These are phyloP conservation scores for Chunga burmeisteri DNA, from an alignment of 2,113 vertebrate genomes.

Conservation along the genomic window DNA sequence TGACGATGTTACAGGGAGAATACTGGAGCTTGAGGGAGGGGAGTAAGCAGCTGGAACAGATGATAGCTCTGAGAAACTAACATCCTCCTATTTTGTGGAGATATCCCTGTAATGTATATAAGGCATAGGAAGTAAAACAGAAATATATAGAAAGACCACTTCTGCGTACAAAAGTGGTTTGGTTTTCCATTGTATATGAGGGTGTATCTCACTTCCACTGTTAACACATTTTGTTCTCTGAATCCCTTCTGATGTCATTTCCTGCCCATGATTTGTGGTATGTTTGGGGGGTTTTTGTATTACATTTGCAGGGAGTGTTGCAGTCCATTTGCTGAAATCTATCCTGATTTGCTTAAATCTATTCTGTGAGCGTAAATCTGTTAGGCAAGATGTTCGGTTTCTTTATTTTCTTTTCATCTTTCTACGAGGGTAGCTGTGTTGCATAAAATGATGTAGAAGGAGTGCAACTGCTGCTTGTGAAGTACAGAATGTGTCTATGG, in stretches of 20 bases:
- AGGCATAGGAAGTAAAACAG: not conserved
- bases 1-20: not conserved
- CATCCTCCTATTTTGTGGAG: not conserved
- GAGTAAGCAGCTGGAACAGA: not conserved
- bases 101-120: not conserved
- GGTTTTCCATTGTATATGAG: not conserved
- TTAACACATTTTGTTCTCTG: slow-evolving; percentile 8
- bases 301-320: slow-evolving; percentile 39
- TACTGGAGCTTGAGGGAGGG: not conserved
- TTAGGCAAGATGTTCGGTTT: not conserved
- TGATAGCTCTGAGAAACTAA: not conserved
- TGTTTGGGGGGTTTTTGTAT: slow-evolving; percentile 19
- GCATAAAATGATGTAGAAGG: not conserved
- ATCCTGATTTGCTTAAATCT: slow-evolving; percentile 26
- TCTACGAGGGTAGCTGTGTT: slow-evolving; percentile 22
- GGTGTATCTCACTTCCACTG: not conserved
- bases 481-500: slow-evolving; percentile 35
- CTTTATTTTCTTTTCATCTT: slow-evolving; percentile 25
- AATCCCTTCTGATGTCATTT: slow-evolving; percentile 8
- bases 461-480: not conserved
- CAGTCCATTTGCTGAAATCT: not conserved
- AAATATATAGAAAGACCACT: not conserved
- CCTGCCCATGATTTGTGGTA: not conserved
- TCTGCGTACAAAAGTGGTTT: not conserved
- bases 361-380: slow-evolving; percentile 30